A percentile compares a stretch with the other conserved stretches of the same genome.
Conservation (phyloP, 2,888 invertebrate genomes). For the Pseudoips prasinana region DNA sequence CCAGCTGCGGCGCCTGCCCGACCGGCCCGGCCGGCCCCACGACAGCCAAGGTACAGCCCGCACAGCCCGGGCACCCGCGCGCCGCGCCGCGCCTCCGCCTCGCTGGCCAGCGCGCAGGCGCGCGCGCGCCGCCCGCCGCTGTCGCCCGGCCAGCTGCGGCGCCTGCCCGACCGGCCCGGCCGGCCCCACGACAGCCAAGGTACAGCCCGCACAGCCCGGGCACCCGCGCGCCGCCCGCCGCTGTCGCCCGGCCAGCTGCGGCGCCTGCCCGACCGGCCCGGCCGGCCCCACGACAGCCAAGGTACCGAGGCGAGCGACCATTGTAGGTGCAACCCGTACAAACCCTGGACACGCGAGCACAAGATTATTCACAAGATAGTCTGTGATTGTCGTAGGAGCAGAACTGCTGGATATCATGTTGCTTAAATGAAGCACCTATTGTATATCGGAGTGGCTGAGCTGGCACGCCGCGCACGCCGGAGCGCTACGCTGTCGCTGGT, state of each 20-base stretch:
- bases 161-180: constrained; percentile 20
- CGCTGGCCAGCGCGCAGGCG: constrained; percentile 7
- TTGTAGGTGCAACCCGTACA: not conserved
- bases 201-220: not conserved
- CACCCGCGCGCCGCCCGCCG: constrained; percentile 11
- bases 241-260: constrained; percentile 45
- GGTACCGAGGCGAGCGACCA: not conserved
- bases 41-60: not conserved
- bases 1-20: constrained; percentile 42
- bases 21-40: constrained; percentile 12
- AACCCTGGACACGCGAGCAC: not conserved
- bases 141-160: constrained; percentile 54
- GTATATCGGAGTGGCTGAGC: constrained; percentile 10
- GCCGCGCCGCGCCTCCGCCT: constrained; percentile 9
- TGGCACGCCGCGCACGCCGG: no score
- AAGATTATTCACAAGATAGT: no score
- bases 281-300: constrained; percentile 1
- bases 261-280: constrained; percentile 16
- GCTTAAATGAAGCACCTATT: no score
- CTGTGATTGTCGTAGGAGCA: no score
- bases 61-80: constrained; percentile 6
- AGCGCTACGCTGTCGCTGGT: no score
- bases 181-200: constrained; percentile 6
- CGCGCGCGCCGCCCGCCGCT: constrained; percentile 30
- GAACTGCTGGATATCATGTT: no score